Conservation (phyloP, 1,140 invertebrate genomes). For the Harpegnathos saltator region DNA sequence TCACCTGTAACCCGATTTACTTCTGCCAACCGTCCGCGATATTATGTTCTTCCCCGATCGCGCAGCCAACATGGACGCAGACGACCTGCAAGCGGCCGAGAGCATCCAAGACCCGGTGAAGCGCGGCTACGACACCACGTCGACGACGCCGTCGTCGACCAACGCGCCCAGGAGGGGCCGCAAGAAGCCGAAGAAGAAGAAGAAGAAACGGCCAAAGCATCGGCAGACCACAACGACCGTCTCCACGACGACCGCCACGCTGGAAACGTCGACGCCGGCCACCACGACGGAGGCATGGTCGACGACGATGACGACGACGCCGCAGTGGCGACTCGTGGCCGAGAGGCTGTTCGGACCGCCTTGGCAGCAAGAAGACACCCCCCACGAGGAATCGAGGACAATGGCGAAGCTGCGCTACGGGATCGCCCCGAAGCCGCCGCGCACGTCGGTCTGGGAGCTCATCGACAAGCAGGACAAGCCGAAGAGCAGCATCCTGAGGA, state of each 20-base stretch:
- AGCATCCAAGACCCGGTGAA: conserved; percentile 65
- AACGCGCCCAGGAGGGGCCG: conserved; percentile 49
- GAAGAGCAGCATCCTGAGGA: background rate
- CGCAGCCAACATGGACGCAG: conserved; percentile 73
- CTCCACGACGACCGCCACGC: conserved; percentile 34
- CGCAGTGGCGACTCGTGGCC: conserved; percentile 76
- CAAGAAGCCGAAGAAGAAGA: conserved; percentile 76
- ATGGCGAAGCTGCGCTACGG: conserved; percentile 65
- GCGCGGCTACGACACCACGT: conserved; percentile 49
- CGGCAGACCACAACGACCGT: conserved; percentile 53
- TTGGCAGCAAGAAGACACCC: conserved; percentile 67
- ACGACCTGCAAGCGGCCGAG: conserved; percentile 60
- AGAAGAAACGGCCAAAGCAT: conserved; percentile 74
- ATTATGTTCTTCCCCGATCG: background rate
- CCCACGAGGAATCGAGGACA: conserved; percentile 30
- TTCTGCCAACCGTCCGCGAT: background rate
- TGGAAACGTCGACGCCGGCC: conserved; percentile 11
- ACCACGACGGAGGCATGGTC: conserved; percentile 67
- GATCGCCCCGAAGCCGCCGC: conserved; percentile 56
- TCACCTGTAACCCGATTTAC: background rate
- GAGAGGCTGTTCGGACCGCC: conserved; percentile 74
- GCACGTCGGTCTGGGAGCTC: conserved; percentile 46
- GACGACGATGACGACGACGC: conserved; percentile 66
- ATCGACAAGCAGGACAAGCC: conserved; percentile 67
- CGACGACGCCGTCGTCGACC: conserved; percentile 26